Conservation (phyloP, 2,888 invertebrate species). For the Cybosia mesomella region DNA sequence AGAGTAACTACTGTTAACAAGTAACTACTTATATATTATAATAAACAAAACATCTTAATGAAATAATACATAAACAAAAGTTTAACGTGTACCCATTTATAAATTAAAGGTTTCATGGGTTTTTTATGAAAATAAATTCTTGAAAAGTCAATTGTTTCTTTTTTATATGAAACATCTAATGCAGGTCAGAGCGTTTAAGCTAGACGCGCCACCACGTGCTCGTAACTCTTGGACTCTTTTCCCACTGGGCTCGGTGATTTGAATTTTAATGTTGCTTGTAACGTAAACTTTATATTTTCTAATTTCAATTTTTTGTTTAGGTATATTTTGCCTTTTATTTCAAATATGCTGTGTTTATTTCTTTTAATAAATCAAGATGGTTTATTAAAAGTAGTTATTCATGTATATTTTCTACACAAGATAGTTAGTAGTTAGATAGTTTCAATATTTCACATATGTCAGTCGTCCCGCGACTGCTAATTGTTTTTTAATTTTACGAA, state of each 20-base stretch:
- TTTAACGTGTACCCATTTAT: background rate
- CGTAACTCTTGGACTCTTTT: background rate
- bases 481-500: no score
- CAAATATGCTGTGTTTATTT: no score
- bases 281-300: background rate
- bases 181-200: background rate
- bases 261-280: background rate
- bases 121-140: background rate
- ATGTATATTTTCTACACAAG: no score
- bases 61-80: background rate
- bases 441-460: no score
- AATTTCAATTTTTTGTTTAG: background rate
- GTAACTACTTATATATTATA: background rate
- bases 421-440: no score
- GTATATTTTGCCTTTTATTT: no score
- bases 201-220: background rate
- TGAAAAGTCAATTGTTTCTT: background rate
- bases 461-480: no score
- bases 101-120: no score
- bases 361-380: no score
- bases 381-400: no score
- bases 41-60: background rate
- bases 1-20: constrained; percentile 32
- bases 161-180: background rate
- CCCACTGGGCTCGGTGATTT: no score